Conservation (phyloP, 92 coral and sea anemone genomes). For the Ricordea florida region DNA sequence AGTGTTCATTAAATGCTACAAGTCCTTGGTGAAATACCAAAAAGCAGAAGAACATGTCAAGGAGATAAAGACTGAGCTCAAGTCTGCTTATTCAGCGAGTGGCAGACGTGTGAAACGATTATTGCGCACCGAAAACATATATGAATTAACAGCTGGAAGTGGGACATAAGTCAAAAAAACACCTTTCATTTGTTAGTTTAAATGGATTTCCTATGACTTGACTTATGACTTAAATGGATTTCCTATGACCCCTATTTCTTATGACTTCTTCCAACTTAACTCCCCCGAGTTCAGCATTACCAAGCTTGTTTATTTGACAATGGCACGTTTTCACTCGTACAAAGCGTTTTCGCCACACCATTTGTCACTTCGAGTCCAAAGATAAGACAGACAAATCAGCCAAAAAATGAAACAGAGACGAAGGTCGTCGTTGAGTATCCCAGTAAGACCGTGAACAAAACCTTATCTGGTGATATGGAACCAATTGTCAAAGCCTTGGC, state of each 20-base stretch:
- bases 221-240: neutral
- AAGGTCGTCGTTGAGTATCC: slow-evolving; percentile 32
- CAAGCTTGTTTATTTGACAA: slow-evolving; percentile 1
- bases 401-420: slow-evolving; percentile 21
- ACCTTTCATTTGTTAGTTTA: neutral
- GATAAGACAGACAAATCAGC: neutral
- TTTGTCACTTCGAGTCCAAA: slow-evolving; percentile 12
- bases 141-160: neutral
- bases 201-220: slow-evolving; percentile 10
- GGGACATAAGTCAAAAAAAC: neutral
- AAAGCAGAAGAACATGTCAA: slow-evolving; percentile 25
- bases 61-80: slow-evolving; percentile 28
- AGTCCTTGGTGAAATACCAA: slow-evolving; percentile 3
- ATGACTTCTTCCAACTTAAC: slow-evolving; percentile 19
- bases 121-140: no score
- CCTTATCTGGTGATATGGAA: slow-evolving; percentile 34
- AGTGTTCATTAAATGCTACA: slow-evolving; percentile 3
- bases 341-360: slow-evolving; percentile 21
- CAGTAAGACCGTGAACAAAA: slow-evolving; percentile 41
- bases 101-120: no score
- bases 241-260: slow-evolving; percentile 19
- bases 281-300: slow-evolving; percentile 13
- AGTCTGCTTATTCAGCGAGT: neutral
- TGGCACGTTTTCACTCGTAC: neutral
- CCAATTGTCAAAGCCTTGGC: slow-evolving; percentile 39